These are phyloP conservation scores for Amorpha juglandis DNA, from an alignment of 2,888 invertebrate species.

Conservation along the genomic window DNA sequence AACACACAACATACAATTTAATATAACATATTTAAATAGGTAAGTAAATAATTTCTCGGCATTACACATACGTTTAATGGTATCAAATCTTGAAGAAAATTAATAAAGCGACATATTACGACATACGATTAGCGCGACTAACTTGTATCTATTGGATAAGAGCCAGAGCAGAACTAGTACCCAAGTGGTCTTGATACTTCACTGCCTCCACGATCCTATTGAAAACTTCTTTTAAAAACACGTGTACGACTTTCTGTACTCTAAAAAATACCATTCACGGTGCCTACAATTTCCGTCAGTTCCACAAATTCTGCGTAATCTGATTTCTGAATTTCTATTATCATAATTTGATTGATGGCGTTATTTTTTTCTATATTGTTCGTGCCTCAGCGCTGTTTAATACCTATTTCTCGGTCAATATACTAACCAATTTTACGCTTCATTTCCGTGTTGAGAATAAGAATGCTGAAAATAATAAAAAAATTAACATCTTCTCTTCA, in stretches of 20 bases:
- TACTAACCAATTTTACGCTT: neutral
- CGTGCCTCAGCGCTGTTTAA: neutral
- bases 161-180: slow-evolving; percentile 62
- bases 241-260: slow-evolving; percentile 36
- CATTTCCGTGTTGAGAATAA: neutral
- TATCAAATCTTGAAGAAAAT: slow-evolving; percentile 38
- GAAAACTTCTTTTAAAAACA: slow-evolving; percentile 46
- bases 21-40: too few species aligned
- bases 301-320: slow-evolving; percentile 14
- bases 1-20: too few species aligned
- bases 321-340: slow-evolving; percentile 16
- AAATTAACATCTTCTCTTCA: too few species aligned
- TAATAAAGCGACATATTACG: slow-evolving; percentile 44
- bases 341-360: slow-evolving; percentile 32
- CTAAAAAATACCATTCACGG: slow-evolving; percentile 4
- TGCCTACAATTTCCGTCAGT: slow-evolving; percentile 24
- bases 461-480: too few species aligned
- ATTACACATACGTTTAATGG: neutral
- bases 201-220: slow-evolving; percentile 49
- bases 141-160: slow-evolving; percentile 63
- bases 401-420: neutral
- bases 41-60: neutral
- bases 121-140: slow-evolving; percentile 46
- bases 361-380: slow-evolving; percentile 11
- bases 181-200: slow-evolving; percentile 55